Conservation (phyloP, 2,113 vertebrate genomes). For the Sardina pilchardus region DNA sequence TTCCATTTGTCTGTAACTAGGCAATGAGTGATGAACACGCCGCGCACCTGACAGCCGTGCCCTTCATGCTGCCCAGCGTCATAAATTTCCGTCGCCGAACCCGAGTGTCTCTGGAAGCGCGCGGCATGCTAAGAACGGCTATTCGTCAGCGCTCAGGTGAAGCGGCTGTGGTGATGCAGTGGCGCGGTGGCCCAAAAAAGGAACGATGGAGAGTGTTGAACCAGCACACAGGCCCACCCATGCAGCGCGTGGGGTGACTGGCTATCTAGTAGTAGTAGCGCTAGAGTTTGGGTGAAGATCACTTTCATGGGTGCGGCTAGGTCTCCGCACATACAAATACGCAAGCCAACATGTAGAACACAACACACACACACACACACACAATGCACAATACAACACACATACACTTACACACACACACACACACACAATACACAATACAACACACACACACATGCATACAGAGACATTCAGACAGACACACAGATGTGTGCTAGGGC, state of each 20-base stretch:
- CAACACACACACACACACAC: neutral
- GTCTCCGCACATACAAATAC: neutral
- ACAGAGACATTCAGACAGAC: neutral
- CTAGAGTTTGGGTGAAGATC: too few relatives aligned
- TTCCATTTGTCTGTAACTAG: constrained; percentile 46
- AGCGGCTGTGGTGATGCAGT: neutral
- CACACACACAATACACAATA: too few relatives aligned
- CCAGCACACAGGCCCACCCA: neutral
- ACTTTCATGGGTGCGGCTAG: neutral
- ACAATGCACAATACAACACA: too few relatives aligned
- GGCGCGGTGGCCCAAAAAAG: neutral
- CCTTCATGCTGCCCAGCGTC: constrained; percentile 37
- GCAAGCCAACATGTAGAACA: neutral
- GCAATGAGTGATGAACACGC: constrained; percentile 48
- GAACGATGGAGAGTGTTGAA: neutral
- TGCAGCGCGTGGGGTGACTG: too few relatives aligned
- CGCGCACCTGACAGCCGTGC: constrained; percentile 30
- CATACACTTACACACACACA: too few relatives aligned
- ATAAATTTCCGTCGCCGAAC: constrained; percentile 42
- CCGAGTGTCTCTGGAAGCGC: constrained; percentile 28
- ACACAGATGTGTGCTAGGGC: too few relatives aligned
- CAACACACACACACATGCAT: too few relatives aligned
- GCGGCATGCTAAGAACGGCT: constrained; percentile 13
- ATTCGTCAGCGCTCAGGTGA: constrained; percentile 26
- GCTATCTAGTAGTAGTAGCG: too few relatives aligned